Base-by-base conservation (phyloP, 30 jellyfish, hydroid and myxozoan genomes). In the Aurelia aurita complex sp. Pacific region DNA sequence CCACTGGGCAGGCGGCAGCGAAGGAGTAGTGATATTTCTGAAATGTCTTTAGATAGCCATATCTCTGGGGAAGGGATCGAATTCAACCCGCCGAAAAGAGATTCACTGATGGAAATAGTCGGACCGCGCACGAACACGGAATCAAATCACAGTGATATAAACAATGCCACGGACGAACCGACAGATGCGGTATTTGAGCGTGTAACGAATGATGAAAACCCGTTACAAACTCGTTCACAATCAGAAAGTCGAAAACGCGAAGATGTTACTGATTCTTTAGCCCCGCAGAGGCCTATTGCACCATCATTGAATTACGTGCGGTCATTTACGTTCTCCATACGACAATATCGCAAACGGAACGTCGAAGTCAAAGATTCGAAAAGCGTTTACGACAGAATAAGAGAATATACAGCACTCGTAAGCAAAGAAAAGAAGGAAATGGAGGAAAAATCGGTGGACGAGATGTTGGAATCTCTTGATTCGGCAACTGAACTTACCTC, bases 381-480 rank as follows among this genome's bases (percentile, higher is more conserved):
- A 51, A 86, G 95, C 33, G 95, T 86, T 66, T 86, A 86, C 85
- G 95, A 86, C 17, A 18, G 95, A 68, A 77, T 77, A 57, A 89
- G 95, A 40, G 89, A 86, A 43, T 86, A 86, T 60, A 77, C 95
- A 60, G 95, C 95, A 15, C 89, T 86, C 33, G 95, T 86, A 18
- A 77, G 89, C 63, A 73, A 76, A 68, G 89, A 86, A 50, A 86
- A 86, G 72, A 76, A 23, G 34, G 81, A 74, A 67, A 87, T 73
- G 42, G 17, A 79, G 18, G 83, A 61, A 18, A 76, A 76, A 42
- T 70, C 89, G 16, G 79, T 88, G n/a, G 92, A 88, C 62, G 97
- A 88, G 74, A 73, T 88, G 87, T 51, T 88, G 13, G 97, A 88
- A 80, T 76, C 97, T 13, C 85, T 88, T 14, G 97, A 88, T 52